Conservation (phyloP, 1,140 invertebrate genomes). For the Drosophila willistoni region DNA sequence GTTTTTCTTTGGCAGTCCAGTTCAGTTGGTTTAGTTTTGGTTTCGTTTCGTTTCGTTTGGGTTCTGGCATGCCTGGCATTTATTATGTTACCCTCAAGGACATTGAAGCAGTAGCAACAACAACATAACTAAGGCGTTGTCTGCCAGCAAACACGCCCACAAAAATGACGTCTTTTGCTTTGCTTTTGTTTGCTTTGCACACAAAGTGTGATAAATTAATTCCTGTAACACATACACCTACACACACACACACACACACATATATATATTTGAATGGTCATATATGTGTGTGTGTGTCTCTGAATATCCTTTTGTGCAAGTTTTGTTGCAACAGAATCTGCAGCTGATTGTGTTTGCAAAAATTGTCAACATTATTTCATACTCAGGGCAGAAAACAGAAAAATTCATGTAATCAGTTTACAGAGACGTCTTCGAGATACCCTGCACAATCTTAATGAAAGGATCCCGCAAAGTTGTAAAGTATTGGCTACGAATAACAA, state of each 20-base stretch:
- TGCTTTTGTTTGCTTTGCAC: conserved; percentile 44
- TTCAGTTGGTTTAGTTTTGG: conserved; percentile 38
- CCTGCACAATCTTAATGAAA: not conserved
- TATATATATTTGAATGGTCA: conserved; percentile 25
- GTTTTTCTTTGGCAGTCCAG: conserved; percentile 46
- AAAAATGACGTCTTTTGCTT: conserved; percentile 39
- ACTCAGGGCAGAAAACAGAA: conserved; percentile 6
- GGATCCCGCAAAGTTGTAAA: too few species aligned
- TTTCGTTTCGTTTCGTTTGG: conserved; percentile 27
- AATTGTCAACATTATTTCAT: conserved; percentile 58
- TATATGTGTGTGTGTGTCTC: conserved; percentile 28
- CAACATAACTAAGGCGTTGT: conserved; percentile 21
- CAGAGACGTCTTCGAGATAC: not conserved
- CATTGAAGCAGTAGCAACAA: conserved; percentile 20
- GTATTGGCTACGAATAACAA: too few species aligned
- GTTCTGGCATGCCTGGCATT: conserved; percentile 37
- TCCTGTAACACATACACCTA: not conserved
- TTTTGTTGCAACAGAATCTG: conserved; percentile 8
- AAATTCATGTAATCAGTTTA: not conserved
- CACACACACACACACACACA: not conserved
- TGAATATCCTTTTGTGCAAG: conserved; percentile 31
- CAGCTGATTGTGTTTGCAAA: conserved; percentile 49
- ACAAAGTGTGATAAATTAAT: conserved; percentile 66
- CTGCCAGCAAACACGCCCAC: conserved; percentile 56
- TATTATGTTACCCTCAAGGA: conserved; percentile 58